Conservation (phyloP, 2,113 vertebrate species). For the Silurus meridionalis region DNA sequence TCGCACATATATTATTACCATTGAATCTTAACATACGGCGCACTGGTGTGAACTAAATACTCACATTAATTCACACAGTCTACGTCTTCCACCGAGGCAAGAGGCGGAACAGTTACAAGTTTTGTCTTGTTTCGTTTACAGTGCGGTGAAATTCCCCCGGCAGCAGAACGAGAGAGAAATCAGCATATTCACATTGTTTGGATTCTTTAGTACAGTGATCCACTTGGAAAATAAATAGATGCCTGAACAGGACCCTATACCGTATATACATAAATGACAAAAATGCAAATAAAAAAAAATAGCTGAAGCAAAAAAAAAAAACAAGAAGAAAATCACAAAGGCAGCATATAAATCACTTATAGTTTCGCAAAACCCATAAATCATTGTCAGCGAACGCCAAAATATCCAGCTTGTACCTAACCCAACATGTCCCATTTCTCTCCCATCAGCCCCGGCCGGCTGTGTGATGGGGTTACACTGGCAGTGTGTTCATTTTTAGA, state of each 20-base stretch:
- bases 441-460: conserved; percentile 61
- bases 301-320: conserved; percentile 13
- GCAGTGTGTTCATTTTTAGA: conserved; percentile 71
- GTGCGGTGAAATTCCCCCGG: background rate
- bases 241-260: background rate
- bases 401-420: conserved; percentile 60
- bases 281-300: conserved; percentile 45
- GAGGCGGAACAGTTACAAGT: background rate
- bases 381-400: conserved; percentile 74
- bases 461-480: conserved; percentile 65
- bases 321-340: conserved; percentile 21
- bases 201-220: background rate
- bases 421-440: conserved; percentile 76
- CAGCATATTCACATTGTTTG: background rate
- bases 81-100: background rate
- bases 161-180: background rate
- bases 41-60: background rate
- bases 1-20: too few relatives aligned
- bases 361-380: conserved; percentile 73
- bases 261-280: conserved; percentile 53
- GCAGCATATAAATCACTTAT: conserved; percentile 68
- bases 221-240: background rate
- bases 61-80: background rate
- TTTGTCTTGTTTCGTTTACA: too few relatives aligned
- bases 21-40: background rate